Percentiles rank a stretch among this genome's conserved stretches.
phyloP scores from a whole-genome alignment of 37 sponge, comb jelly and placozoan species.

The Oscarella lobularis region DNA sequence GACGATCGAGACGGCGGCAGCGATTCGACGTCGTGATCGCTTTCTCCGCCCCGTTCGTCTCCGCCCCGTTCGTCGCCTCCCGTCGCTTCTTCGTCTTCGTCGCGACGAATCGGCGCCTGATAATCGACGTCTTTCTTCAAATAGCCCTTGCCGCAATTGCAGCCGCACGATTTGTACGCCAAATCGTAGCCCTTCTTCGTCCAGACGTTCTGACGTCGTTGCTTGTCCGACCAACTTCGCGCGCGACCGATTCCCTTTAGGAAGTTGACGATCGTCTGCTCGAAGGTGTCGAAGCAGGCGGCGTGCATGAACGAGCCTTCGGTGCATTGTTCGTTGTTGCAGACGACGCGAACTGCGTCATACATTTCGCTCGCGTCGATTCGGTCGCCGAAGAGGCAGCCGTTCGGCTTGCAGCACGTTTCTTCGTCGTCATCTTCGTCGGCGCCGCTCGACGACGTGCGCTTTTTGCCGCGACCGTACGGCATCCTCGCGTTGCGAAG shows the following conservation, averaged over 20 bases:
- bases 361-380: conserved; percentile 15
- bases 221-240: conserved; percentile 86
- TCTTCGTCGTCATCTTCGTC: conserved; percentile 10
- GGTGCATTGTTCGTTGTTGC: conserved; percentile 62
- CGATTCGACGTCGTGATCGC: no score
- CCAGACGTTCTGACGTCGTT: conserved; percentile 82
- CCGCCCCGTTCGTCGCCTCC: conserved; percentile 18
- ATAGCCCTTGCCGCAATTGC: conserved; percentile 61
- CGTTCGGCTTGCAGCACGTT: conserved; percentile 46
- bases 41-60: conserved; percentile 18
- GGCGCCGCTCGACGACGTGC: neutral
- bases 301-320: conserved; percentile 68
- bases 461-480: conserved; percentile 3
- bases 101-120: conserved; percentile 2
- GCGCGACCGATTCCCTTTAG: conserved; percentile 66
- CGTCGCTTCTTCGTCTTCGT: conserved; percentile 25
- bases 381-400: conserved; percentile 16
- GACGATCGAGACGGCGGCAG: no score
- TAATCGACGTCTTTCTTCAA: conserved; percentile 54
- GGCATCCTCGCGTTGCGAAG: conserved; percentile 5
- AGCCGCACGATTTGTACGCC: conserved; percentile 53
- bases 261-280: conserved; percentile 57
- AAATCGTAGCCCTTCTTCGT: conserved; percentile 90
- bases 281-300: conserved; percentile 59
- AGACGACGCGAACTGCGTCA: conserved; percentile 52